Evolutionary conservation across 2,797 vertebrate species (phyloP).

Genomic region (Lepus oiostolus): DNA sequence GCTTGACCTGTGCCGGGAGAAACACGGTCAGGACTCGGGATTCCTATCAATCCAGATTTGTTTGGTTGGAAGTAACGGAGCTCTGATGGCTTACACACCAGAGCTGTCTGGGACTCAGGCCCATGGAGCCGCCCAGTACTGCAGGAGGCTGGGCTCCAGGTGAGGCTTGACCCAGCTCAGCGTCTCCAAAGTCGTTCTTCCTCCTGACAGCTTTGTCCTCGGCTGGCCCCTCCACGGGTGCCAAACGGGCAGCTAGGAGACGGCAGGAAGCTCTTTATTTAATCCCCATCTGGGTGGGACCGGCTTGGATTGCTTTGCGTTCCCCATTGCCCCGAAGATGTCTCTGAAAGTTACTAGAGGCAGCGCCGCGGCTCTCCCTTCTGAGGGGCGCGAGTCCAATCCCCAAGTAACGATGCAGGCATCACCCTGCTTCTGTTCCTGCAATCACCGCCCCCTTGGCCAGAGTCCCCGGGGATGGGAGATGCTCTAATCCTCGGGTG

Average conservation of each 20-base stretch:
- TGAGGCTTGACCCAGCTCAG: not conserved
- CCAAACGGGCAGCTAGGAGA: not conserved
- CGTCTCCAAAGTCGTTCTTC: not conserved
- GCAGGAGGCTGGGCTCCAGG: not conserved
- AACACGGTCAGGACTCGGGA: not conserved
- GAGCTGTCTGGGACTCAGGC: not conserved
- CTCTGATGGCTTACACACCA: not conserved
- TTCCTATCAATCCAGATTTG: not conserved
- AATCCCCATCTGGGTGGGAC: not conserved
- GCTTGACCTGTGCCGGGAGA: no score
- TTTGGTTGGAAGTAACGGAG: slow-evolving; percentile 25
- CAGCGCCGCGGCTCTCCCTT: not conserved
- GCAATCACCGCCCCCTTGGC: not conserved
- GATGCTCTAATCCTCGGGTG: no score
- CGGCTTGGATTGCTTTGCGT: not conserved
- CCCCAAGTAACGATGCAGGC: accelerated
- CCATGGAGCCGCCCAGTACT: not conserved
- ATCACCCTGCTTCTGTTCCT: not conserved
- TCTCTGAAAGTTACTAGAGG: no score
- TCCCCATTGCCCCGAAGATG: not conserved
- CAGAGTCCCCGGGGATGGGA: not conserved
- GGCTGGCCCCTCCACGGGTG: not conserved
- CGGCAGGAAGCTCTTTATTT: not conserved
- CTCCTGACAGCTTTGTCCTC: not conserved
- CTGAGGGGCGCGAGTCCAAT: not conserved